These are phyloP conservation scores for Cydia splendana DNA, from an alignment of 1,140 invertebrate genomes.

Conservation along the genomic window DNA sequence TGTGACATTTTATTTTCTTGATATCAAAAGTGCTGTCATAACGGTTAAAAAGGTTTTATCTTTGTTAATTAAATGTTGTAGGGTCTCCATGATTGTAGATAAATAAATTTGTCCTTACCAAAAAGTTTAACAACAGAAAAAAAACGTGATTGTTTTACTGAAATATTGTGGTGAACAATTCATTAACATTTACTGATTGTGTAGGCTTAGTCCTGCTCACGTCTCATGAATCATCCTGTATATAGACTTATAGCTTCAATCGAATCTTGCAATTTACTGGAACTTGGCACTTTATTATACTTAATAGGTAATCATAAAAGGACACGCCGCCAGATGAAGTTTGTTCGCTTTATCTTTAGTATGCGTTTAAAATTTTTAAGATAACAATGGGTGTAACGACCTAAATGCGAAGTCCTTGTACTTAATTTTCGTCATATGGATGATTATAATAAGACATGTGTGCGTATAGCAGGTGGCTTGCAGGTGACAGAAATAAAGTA, in stretches of 20 bases:
- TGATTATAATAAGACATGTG: slow-evolving; percentile 40
- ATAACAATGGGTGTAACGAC: slow-evolving; percentile 37
- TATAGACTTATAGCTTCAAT: neutral
- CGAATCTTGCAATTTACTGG: neutral
- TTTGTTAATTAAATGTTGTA: too few relatives aligned
- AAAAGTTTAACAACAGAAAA: too few relatives aligned
- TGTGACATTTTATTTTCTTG: too few relatives aligned
- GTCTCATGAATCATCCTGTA: too few relatives aligned
- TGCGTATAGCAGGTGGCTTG: slow-evolving; percentile 41
- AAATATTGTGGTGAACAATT: too few relatives aligned
- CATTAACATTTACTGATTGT: too few relatives aligned
- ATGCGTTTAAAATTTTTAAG: slow-evolving; percentile 2
- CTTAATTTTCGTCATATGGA: slow-evolving; percentile 40
- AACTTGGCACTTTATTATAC: neutral
- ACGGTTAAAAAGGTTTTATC: too few relatives aligned
- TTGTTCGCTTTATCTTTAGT: slow-evolving; percentile 14
- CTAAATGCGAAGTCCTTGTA: slow-evolving; percentile 48
- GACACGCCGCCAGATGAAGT: neutral
- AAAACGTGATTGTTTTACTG: too few relatives aligned
- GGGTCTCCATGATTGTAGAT: too few relatives aligned
- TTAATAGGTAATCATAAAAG: neutral
- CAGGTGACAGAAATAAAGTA: slow-evolving; percentile 31
- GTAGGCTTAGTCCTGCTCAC: too few relatives aligned
- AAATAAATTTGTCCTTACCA: too few relatives aligned
- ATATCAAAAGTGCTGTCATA: too few relatives aligned